These are phyloP conservation scores for Tetragnatha versicolor DNA, from an alignment of 1,140 invertebrate genomes.

Conservation along the genomic window DNA sequence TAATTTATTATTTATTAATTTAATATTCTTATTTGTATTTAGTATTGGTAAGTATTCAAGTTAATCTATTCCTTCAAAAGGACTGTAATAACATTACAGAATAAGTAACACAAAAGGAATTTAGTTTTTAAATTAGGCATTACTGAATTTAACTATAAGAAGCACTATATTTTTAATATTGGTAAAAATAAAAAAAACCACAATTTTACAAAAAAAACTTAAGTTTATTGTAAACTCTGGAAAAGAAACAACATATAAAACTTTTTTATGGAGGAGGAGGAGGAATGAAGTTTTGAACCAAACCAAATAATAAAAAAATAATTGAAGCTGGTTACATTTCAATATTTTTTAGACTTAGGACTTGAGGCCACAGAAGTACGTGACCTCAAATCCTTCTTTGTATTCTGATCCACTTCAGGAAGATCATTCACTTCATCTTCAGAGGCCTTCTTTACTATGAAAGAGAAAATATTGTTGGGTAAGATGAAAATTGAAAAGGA, in stretches of 20 bases:
- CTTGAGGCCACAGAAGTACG: constrained; percentile 35
- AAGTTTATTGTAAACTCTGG: constrained; percentile 42
- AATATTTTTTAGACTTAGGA: constrained; percentile 48
- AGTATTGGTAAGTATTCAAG: too few relatives aligned
- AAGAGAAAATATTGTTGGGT: not conserved
- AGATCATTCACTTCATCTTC: constrained; percentile 72
- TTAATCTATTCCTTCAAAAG: too few relatives aligned
- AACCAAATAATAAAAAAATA: constrained; percentile 16
- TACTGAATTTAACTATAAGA: too few relatives aligned
- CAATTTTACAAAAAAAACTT: constrained; percentile 6
- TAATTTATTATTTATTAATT: too few relatives aligned
- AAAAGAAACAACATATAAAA: constrained; percentile 43
- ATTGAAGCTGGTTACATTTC: not conserved
- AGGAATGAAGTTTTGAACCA: constrained; percentile 1
- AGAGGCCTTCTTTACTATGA: constrained; percentile 59
- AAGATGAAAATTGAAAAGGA: not conserved
- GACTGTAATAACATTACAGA: too few relatives aligned
- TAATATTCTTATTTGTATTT: too few relatives aligned
- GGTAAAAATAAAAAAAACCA: not conserved
- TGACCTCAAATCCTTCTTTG: constrained; percentile 68
- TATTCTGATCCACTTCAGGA: constrained; percentile 76
- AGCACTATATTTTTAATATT: too few relatives aligned
- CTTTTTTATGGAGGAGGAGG: not conserved
- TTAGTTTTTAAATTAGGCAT: too few relatives aligned
- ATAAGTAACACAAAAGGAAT: too few relatives aligned